Base-by-base conservation (phyloP, 2,888 invertebrate species). In the Latrodectus elegans region DNA sequence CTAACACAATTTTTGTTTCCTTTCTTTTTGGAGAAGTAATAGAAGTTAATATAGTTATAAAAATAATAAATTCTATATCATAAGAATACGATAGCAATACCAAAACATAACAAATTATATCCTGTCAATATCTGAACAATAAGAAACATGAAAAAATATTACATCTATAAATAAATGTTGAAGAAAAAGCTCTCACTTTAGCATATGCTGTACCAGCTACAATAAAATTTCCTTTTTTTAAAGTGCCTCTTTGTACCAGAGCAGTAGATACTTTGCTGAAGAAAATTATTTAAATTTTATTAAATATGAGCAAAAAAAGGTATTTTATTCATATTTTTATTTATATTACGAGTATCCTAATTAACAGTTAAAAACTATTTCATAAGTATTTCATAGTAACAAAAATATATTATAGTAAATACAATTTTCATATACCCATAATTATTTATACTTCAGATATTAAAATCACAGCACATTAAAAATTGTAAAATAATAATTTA, bases 201-300 rank as follows among this genome's bases (percentile, higher is more conserved):
- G 89, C 89, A 86, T 86, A 90, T 0, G 96, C 95, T 8, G 94
- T 92, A 0, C 97, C 99, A 51, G 97, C 96, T 0, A 99, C 96
- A 80, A 97, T 92, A 51, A 96, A 92, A 72, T 94, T 94, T 1
- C 97, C 97, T 91, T 95, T 95, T 76, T 95, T 94, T 80, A 99
- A 92, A 0, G 96, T 97, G 1, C 98, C 98, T 88, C 97, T 94
- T 90, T 96, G 95, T 1, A 99, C 95, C 74, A 98, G 93, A 60
- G 96, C 94, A 1, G 97, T 97, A 3, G 96, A 95, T 85, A 97
- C 94, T 92, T 96, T 96, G 68, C 96, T 90, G 14, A 12, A 60
- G 67, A 38, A 72, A 8, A 55, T 14, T 14, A 22, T 11, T 14
- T 17, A 73, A 1, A n/a, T n/a, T 17, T 17, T 17, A 52, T 52